Evolutionary conservation across 2,888 invertebrate genomes (phyloP).

Genomic region (Dione juno): DNA sequence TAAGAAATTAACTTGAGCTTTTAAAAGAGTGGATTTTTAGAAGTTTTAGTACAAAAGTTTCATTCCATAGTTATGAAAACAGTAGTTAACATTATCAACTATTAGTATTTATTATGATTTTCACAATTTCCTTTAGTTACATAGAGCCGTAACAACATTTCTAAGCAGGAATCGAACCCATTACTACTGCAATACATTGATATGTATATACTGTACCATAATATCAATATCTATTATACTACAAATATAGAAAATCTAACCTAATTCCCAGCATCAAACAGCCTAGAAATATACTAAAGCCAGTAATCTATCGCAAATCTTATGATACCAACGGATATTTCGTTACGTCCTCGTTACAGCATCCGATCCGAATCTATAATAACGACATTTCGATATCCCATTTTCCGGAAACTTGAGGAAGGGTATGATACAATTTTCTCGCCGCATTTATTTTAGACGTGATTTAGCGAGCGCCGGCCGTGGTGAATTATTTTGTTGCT

Average conservation of each 20-base stretch:
- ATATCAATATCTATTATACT: neutral
- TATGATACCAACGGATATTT: conserved; percentile 39
- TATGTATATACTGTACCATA: neutral
- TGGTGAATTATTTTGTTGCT: conserved; percentile 20
- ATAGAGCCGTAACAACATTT: too few relatives aligned
- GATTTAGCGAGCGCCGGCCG: conserved; percentile 20
- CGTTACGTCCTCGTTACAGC: conserved; percentile 41
- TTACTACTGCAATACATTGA: too few relatives aligned
- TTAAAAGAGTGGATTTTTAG: too few relatives aligned
- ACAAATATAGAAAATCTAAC: conserved; percentile 15
- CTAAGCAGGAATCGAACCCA: too few relatives aligned
- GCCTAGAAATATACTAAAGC: conserved; percentile 9
- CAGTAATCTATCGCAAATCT: conserved; percentile 33
- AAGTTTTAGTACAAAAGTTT: too few relatives aligned
- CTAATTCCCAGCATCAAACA: conserved; percentile 10
- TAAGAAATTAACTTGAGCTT: too few relatives aligned
- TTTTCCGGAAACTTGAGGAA: conserved; percentile 46
- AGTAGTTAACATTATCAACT: too few relatives aligned
- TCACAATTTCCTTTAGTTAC: too few relatives aligned
- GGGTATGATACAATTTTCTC: conserved; percentile 39
- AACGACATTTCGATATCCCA: conserved; percentile 48
- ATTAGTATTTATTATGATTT: too few relatives aligned
- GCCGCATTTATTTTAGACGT: conserved; percentile 28
- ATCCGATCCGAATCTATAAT: conserved; percentile 46
- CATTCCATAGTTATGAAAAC: too few relatives aligned